Conservation (phyloP, 2,797 vertebrate genomes). For the Trematomus bernacchii region DNA sequence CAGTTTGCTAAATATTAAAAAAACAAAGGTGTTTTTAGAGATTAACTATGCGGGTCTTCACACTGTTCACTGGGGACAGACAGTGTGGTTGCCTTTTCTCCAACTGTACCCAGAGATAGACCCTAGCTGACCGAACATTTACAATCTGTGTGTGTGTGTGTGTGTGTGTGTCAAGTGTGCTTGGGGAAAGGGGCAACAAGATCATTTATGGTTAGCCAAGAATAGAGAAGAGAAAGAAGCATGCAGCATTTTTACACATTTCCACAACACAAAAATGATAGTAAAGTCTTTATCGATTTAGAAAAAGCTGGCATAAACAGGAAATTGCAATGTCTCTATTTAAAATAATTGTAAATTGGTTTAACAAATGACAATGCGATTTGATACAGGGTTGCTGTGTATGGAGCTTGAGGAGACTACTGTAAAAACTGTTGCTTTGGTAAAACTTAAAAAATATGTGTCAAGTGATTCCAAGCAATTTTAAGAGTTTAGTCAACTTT, state of each 20-base stretch:
- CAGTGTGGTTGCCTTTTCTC: constrained; percentile 40
- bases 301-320: background rate
- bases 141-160: constrained; percentile 20
- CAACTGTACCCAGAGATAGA: constrained; percentile 40
- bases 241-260: background rate
- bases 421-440: too few species aligned
- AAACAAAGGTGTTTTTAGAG: background rate
- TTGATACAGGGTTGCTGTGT: background rate
- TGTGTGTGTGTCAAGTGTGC: background rate
- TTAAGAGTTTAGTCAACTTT: too few species aligned
- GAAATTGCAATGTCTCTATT: background rate
- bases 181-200: background rate
- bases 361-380: background rate
- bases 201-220: constrained; percentile 48
- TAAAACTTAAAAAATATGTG: too few species aligned
- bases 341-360: background rate
- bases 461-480: too few species aligned
- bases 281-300: background rate
- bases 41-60: background rate
- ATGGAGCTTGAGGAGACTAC: background rate
- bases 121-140: constrained; percentile 31
- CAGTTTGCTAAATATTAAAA: background rate
- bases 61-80: background rate
- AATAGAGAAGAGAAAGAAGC: constrained; percentile 27
- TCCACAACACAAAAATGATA: too few species aligned